A percentile compares a stretch with the other conserved stretches of the same genome.
These are phyloP conservation scores for Esperia sulphurella DNA, from an alignment of 2,888 invertebrate species.

Conservation along the genomic window DNA sequence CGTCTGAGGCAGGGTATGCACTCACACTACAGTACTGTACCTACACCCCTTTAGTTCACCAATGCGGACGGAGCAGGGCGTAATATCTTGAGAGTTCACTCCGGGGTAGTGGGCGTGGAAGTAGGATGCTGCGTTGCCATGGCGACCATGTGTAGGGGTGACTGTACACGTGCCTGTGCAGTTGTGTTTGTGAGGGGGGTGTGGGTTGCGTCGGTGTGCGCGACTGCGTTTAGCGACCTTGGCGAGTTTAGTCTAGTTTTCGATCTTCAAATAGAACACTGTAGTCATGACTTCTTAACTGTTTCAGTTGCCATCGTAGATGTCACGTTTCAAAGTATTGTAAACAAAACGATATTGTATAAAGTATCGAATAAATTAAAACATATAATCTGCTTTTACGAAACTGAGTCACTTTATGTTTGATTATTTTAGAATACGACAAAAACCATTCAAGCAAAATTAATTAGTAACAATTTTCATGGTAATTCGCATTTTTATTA, in stretches of 20 bases:
- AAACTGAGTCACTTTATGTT: too few relatives aligned
- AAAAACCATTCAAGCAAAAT: too few relatives aligned
- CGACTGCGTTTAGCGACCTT: conserved; percentile 52
- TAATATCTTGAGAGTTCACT: conserved; percentile 75
- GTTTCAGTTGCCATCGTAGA: too few relatives aligned
- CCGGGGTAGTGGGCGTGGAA: conserved; percentile 79
- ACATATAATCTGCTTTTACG: too few relatives aligned
- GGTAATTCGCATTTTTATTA: too few relatives aligned
- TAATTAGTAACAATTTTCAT: too few relatives aligned
- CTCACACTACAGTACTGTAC: conserved; percentile 54
- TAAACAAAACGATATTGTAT: too few relatives aligned
- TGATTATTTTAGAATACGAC: too few relatives aligned
- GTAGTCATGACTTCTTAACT: neutral
- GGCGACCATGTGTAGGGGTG: conserved; percentile 76
- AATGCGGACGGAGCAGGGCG: conserved; percentile 76
- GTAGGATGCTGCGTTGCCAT: conserved; percentile 81
- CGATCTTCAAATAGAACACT: conserved; percentile 2
- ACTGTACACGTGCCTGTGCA: conserved; percentile 46
- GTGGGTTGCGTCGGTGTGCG: conserved; percentile 35
- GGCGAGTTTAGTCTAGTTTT: conserved; percentile 69
- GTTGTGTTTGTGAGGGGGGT: conserved; percentile 51
- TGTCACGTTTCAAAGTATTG: too few relatives aligned
- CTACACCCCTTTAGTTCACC: conserved; percentile 75
- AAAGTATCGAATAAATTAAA: too few relatives aligned
- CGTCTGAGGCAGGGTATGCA: conserved; percentile 20